phyloP scores from a whole-genome alignment of 2,888 invertebrate species.

The Dryococelus australis region DNA sequence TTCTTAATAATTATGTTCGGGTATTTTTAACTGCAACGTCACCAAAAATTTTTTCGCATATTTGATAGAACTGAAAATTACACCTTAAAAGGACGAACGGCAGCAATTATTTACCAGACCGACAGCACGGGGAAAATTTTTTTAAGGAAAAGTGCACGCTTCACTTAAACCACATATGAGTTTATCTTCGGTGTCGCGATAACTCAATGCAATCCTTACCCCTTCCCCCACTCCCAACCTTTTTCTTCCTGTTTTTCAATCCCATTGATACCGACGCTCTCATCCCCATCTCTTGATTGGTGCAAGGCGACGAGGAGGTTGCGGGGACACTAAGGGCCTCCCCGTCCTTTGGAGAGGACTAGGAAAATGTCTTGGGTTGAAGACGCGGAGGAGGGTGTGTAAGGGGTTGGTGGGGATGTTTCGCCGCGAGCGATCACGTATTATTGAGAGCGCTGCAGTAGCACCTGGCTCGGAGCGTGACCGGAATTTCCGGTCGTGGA shows the following conservation, averaged over 20 bases:
- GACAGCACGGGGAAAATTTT: too few species aligned
- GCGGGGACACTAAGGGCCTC: background rate
- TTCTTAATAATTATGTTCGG: too few species aligned
- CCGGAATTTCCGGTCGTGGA: background rate
- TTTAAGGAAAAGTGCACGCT: too few species aligned
- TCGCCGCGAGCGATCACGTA: background rate
- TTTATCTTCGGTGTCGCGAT: too few species aligned
- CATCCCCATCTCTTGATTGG: background rate
- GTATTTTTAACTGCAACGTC: too few species aligned
- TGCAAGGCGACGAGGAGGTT: background rate
- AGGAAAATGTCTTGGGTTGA: background rate
- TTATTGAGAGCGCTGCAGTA: constrained; percentile 16
- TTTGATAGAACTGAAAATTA: too few species aligned
- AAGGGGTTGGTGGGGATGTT: background rate
- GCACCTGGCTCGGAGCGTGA: constrained; percentile 1
- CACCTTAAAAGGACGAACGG: too few species aligned
- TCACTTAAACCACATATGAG: too few species aligned
- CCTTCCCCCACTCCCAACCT: too few species aligned
- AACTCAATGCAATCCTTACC: too few species aligned
- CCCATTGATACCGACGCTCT: background rate
- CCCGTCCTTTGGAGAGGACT: background rate
- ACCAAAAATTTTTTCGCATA: too few species aligned
- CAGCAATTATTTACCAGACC: too few species aligned
- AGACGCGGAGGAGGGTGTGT: background rate
- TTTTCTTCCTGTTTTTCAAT: background rate